phyloP scores from a whole-genome alignment of 2,113 vertebrate species.

The Orycteropus afer region DNA sequence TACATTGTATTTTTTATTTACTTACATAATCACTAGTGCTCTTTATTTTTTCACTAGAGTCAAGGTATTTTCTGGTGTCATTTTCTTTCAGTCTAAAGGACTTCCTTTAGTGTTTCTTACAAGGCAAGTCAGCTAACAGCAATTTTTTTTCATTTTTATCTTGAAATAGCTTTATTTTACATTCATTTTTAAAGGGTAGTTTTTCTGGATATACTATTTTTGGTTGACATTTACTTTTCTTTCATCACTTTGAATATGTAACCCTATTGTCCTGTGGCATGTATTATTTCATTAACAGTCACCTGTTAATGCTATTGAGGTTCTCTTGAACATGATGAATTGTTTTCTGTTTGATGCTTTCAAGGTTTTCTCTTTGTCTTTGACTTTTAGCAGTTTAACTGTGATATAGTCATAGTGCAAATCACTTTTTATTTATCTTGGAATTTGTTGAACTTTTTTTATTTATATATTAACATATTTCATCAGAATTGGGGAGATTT shows the following conservation, averaged over 20 bases:
- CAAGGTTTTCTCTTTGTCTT: too few species aligned
- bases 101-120: too few species aligned
- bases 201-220: too few species aligned
- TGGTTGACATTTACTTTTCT: too few species aligned
- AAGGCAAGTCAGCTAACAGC: too few species aligned
- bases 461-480: not conserved
- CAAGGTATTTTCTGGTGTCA: not conserved
- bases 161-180: too few species aligned
- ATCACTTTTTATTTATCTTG: not conserved
- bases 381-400: too few species aligned
- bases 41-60: not conserved
- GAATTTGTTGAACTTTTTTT: not conserved
- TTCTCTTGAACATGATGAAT: not conserved
- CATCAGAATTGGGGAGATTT: not conserved
- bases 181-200: too few species aligned
- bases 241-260: too few species aligned
- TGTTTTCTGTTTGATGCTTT: not conserved
- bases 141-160: too few species aligned
- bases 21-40: not conserved
- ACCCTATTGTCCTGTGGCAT: not conserved
- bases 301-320: not conserved
- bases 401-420: not conserved
- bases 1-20: not conserved
- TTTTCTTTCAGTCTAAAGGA: too few species aligned
- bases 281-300: not conserved